Evolutionary conservation across 2,113 vertebrate genomes (phyloP), one percentile per base, ranked within the genome.

Genomic region (Cynoglossus semilaevis): DNA sequence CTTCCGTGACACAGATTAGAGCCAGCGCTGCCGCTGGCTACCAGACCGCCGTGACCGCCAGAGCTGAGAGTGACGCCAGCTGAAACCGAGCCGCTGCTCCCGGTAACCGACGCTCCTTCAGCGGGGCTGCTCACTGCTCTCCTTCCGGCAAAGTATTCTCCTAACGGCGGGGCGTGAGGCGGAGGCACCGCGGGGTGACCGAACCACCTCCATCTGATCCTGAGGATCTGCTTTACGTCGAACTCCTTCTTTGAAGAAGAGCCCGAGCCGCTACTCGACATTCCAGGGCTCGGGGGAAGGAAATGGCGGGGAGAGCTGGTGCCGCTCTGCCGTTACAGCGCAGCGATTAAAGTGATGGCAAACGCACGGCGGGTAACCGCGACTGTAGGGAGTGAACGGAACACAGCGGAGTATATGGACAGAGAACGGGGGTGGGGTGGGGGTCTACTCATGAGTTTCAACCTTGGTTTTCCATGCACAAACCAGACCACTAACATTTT

Each of bases 151-250:
- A 89, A 93, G 84, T 94, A 92, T 75, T 94, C 93, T 89, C 85
- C 92, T 11, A 84, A 58, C 71, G 90, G 91, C 74, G 91, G 92
- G 75, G 84, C 91, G 78, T 89, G 90, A 75, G 91, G 87, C 74
- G 92, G 84, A 67, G 90, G 87, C 53, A 91, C 91, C 1, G 92
- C 85, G 81, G 95, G 94, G 89, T 98, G 95, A 86, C 96, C 93
- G 88, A 98, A 97, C 95, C 95, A 97, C 90, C 92, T 92, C 96
- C 95, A 98, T 93, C 93, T 90, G 90, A 97, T 95, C 90, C 95
- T 91, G 88, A 99, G 92, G 81, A 99, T 97, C 92, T 98, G 96
- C 82, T 96, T 99, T 90, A 99, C 94, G 70, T 98, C 96, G 90
- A 99, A 97, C 88, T 98, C 96, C 92, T 94, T 98, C 88, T 93